Evolutionary conservation across 2,888 invertebrate species (phyloP).

Genomic region (Hydrotaea diabolus): DNA sequence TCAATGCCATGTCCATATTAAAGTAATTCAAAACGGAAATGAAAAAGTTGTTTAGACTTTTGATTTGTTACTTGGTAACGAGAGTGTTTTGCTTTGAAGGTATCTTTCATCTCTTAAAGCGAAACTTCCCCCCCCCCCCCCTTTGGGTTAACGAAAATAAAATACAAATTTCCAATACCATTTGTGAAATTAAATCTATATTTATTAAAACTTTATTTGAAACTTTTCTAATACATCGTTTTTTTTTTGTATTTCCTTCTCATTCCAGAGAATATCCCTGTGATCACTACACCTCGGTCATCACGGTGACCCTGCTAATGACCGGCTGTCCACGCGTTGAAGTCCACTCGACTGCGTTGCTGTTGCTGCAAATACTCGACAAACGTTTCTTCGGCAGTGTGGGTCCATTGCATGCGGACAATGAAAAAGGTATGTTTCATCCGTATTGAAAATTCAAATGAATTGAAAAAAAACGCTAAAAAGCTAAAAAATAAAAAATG

Average conservation of each 20-base stretch:
- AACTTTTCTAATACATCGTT: background rate
- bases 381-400: slow-evolving; percentile 96
- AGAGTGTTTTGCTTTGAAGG: too few species aligned
- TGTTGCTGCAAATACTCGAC: slow-evolving; percentile 95
- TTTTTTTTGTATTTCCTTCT: slow-evolving; percentile 35
- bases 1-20: too few species aligned
- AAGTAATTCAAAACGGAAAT: too few species aligned
- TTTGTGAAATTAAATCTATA: too few species aligned
- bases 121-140: too few species aligned
- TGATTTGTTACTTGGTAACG: too few species aligned
- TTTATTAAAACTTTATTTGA: too few species aligned
- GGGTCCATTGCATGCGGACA: slow-evolving; percentile 86
- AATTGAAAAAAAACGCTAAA: background rate
- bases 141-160: too few species aligned
- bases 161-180: too few species aligned
- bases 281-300: slow-evolving; percentile 98
- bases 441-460: slow-evolving; percentile 43
- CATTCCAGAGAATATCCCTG: slow-evolving; percentile 94
- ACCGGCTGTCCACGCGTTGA: slow-evolving; percentile 95
- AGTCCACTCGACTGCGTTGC: slow-evolving; percentile 96
- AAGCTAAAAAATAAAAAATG: background rate
- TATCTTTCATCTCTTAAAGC: too few species aligned
- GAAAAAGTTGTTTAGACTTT: too few species aligned
- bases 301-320: slow-evolving; percentile 98
- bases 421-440: slow-evolving; percentile 85